A percentile compares a stretch with the other conserved stretches of the same genome.
Conservation (phyloP, 2,113 vertebrate species). For the Noturus placidus region DNA sequence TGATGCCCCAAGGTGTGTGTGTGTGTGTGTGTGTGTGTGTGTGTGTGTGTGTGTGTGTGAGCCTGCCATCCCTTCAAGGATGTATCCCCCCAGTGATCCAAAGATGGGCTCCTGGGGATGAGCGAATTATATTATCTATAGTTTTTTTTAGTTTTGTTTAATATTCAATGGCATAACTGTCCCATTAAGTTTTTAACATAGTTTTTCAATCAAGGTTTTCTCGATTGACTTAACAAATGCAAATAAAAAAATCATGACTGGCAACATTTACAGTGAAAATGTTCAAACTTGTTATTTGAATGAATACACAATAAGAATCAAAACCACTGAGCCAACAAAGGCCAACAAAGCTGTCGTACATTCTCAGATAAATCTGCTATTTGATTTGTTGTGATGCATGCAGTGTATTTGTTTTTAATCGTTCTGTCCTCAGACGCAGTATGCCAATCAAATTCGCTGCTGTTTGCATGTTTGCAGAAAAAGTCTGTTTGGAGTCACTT, state of each 20-base stretch:
- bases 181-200: background rate
- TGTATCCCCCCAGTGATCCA: background rate
- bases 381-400: slow-evolving; percentile 3
- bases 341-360: background rate
- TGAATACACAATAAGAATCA: background rate
- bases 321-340: slow-evolving; percentile 1
- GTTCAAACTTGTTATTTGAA: background rate
- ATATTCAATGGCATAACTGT: background rate
- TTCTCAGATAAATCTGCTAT: slow-evolving; percentile 5
- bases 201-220: background rate
- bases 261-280: background rate
- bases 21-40: no score
- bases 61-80: background rate
- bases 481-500: background rate
- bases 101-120: background rate
- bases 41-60: background rate
- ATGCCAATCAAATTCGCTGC: background rate
- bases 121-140: background rate
- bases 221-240: background rate
- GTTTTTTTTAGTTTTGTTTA: background rate
- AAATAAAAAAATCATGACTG: background rate
- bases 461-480: background rate
- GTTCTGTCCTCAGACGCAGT: background rate
- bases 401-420: background rate
- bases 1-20: background rate